phyloP scores from a whole-genome alignment of 2,797 vertebrate species.

The Lutjanus argentimaculatus region DNA sequence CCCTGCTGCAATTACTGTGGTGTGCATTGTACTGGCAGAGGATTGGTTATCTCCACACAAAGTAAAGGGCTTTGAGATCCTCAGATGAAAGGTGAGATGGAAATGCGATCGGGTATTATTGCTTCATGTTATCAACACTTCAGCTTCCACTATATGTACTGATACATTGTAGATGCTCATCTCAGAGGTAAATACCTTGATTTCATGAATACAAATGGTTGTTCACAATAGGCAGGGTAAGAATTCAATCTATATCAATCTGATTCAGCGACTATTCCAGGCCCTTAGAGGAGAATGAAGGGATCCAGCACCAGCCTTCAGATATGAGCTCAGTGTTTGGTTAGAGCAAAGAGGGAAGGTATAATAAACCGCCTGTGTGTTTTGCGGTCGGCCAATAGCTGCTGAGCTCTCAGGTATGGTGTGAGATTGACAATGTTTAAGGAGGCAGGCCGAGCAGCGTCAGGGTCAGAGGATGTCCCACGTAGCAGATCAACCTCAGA shows the following conservation, averaged over 20 bases:
- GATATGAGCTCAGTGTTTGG: conserved; percentile 80
- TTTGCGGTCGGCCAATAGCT: conserved; percentile 72
- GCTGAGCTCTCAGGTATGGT: conserved; percentile 64
- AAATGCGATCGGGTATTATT: conserved; percentile 80
- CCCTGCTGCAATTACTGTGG: conserved; percentile 66
- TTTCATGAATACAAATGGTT: conserved; percentile 85
- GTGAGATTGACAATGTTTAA: conserved; percentile 80
- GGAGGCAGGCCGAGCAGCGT: conserved; percentile 64
- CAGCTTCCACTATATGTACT: conserved; percentile 72
- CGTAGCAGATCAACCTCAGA: conserved; percentile 75
- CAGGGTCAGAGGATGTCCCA: conserved; percentile 79
- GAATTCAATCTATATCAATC: conserved; percentile 83
- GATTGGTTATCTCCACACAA: conserved; percentile 78
- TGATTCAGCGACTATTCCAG: conserved; percentile 70
- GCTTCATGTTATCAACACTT: conserved; percentile 82
- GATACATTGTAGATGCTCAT: conserved; percentile 83
- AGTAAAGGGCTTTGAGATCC: conserved; percentile 79
- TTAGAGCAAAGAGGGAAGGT: conserved; percentile 66
- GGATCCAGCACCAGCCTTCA: conserved; percentile 63
- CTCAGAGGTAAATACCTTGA: conserved; percentile 82
- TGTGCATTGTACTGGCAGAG: conserved; percentile 66
- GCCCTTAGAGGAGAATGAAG: conserved; percentile 73
- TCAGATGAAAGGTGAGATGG: conserved; percentile 84
- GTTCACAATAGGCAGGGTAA: conserved; percentile 74
- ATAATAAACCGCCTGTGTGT: conserved; percentile 77